Conservation (phyloP, 2,113 vertebrate species). For the Chauna torquata region DNA sequence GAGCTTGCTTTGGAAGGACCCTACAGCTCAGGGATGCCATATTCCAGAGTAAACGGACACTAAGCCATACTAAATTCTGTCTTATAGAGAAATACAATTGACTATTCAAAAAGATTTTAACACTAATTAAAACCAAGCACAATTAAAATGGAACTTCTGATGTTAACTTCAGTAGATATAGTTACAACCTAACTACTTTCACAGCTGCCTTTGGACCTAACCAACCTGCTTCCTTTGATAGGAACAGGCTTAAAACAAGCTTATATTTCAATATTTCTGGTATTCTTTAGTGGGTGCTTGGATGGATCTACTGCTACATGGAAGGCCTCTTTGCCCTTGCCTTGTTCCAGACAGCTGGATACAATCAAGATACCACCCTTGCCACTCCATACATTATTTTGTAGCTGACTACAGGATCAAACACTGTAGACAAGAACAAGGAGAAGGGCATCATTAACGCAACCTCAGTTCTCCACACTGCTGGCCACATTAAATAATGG, state of each 20-base stretch:
- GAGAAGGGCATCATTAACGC: slow-evolving; percentile 61
- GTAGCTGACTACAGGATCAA: slow-evolving; percentile 76
- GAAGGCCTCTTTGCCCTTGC: slow-evolving; percentile 56
- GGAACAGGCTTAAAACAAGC: neutral
- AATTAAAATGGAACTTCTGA: slow-evolving; percentile 21
- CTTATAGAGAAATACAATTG: neutral
- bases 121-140: neutral
- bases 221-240: slow-evolving; percentile 9
- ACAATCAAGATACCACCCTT: slow-evolving; percentile 77
- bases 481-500: slow-evolving; percentile 49
- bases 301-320: neutral
- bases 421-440: slow-evolving; percentile 67
- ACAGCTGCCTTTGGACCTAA: slow-evolving; percentile 19
- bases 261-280: slow-evolving; percentile 32
- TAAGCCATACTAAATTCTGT: neutral
- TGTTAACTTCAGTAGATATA: neutral
- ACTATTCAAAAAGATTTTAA: neutral
- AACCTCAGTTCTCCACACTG: slow-evolving; percentile 52
- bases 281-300: slow-evolving; percentile 46
- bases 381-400: slow-evolving; percentile 79
- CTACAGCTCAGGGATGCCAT: neutral
- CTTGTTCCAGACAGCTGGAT: slow-evolving; percentile 79
- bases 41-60: neutral
- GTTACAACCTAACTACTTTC: slow-evolving; percentile 19
- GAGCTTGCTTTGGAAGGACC: neutral